Evolutionary conservation across 2,888 invertebrate species (phyloP).

Genomic region (Galerucella calmariensis): DNA sequence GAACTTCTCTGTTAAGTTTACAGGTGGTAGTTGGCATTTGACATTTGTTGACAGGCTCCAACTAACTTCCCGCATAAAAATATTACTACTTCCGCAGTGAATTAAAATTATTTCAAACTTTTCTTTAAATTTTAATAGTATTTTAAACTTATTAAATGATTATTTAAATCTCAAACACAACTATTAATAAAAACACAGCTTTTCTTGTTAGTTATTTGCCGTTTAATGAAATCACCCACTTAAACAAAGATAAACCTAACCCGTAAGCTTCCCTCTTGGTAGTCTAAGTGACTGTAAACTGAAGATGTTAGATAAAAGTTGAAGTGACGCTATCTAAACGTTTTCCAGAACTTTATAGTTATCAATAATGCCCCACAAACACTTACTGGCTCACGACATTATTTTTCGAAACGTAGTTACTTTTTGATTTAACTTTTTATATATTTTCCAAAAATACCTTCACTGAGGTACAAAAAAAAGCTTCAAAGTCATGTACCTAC

Average conservation of each 20-base stretch:
- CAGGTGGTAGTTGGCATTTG: too few relatives aligned
- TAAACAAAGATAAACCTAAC: not conserved
- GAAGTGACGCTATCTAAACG: not conserved
- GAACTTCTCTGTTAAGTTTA: too few relatives aligned
- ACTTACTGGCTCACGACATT: not conserved
- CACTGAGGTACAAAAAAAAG: not conserved
- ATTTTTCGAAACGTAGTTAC: not conserved
- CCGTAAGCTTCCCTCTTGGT: conserved; percentile 1
- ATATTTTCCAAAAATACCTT: not conserved
- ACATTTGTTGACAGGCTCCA: too few relatives aligned
- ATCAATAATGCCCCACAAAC: not conserved
- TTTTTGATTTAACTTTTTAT: not conserved
- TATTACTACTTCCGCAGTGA: too few relatives aligned
- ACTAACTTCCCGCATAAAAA: too few relatives aligned
- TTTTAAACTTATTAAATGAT: too few relatives aligned
- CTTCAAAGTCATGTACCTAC: conserved; percentile 6
- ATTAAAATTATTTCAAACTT: too few relatives aligned
- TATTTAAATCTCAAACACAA: too few relatives aligned
- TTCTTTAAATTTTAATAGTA: too few relatives aligned
- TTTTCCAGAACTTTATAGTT: not conserved
- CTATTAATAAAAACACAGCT: not conserved
- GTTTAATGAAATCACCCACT: not conserved
- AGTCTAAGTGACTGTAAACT: not conserved
- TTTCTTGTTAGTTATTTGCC: not conserved
- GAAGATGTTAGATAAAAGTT: not conserved